Base-by-base conservation (phyloP, 2,113 vertebrate species). In the Monopterus albus region DNA sequence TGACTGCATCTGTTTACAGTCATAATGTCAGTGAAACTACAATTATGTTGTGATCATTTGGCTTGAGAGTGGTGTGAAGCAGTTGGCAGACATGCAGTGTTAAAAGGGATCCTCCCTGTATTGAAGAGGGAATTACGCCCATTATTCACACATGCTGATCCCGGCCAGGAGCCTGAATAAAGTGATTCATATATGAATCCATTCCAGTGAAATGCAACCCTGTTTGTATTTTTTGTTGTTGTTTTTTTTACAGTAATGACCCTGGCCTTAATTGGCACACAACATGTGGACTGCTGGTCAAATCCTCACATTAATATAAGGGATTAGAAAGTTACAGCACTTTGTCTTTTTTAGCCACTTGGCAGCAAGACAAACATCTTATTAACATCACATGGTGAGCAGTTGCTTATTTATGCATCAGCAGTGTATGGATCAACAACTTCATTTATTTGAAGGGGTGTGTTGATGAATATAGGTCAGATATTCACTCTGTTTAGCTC, bases 1-100 rank as follows among this genome's bases (percentile, higher is more conserved):
- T 49, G 45, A 67, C 38, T n/a, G 50, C 75, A 76, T 39, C 69
- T 80, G 68, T 84, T 63, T 49, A 43, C 35, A 67, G 49, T n/a
- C 2, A 10, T 21, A 39, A 39, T 63, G 28, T 50, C 52, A 50
- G 8, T 18, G 52, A 53, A 31, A 45, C 25, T 46, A 46, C n/a
- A 74, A 26, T 23, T 36, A 12, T 79, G 39, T 65, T 74, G 29
- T 35, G 52, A 67, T 56, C 4, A 23, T 58, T 50, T 66, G n/a
- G 25, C 55, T 51, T 43, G 23, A 10, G 35, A 50, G 52, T 50
- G 55, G 5, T 52, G 49, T 73, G 53, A 75, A 23, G 63, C 39
- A 39, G 8, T 76, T 72, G 66, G 35, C 69, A 40, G 28, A 52
- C 21, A 5, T 26, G 23, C n/a, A 7, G 25, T 61, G 36, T 52